Evolutionary conservation across 2,113 vertebrate genomes (phyloP).

Genomic region (Grantiella picta): DNA sequence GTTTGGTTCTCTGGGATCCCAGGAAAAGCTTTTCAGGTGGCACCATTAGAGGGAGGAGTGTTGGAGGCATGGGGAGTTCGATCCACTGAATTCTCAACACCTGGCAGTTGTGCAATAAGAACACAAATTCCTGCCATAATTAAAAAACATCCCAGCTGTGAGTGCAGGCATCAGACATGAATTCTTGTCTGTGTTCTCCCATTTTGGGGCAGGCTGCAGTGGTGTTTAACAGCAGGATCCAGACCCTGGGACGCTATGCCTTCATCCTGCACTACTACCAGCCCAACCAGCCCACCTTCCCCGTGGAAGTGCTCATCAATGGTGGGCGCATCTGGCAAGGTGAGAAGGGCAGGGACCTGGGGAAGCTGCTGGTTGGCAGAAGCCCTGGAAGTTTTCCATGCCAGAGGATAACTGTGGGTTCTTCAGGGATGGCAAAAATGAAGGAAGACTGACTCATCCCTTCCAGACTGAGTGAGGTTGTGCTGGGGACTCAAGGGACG

Average conservation of each 20-base stretch:
- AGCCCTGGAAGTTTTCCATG: background rate
- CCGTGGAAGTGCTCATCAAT: constrained; percentile 83
- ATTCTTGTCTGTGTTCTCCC: background rate
- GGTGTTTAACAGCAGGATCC: constrained; percentile 80
- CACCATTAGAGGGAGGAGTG: accelerated
- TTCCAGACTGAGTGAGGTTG: background rate
- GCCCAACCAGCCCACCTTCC: constrained; percentile 83
- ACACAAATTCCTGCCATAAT: background rate
- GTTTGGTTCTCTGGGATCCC: background rate
- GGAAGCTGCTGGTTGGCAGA: background rate
- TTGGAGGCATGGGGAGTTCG: accelerated
- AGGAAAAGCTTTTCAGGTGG: background rate
- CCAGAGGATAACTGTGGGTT: background rate
- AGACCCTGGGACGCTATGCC: constrained; percentile 86
- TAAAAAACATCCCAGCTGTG: background rate
- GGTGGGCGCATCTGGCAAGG: constrained; percentile 92
- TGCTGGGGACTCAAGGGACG: background rate
- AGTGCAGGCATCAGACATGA: accelerated
- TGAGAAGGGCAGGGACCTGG: constrained; percentile 37
- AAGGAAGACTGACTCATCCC: accelerated
- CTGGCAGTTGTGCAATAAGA: background rate
- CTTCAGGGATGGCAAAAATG: background rate
- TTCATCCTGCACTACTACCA: constrained; percentile 94
- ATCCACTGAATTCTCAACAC: background rate
- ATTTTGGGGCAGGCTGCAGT: constrained; percentile 81